phyloP scores from a whole-genome alignment of 1,140 invertebrate genomes.

The Bombus huntii region DNA sequence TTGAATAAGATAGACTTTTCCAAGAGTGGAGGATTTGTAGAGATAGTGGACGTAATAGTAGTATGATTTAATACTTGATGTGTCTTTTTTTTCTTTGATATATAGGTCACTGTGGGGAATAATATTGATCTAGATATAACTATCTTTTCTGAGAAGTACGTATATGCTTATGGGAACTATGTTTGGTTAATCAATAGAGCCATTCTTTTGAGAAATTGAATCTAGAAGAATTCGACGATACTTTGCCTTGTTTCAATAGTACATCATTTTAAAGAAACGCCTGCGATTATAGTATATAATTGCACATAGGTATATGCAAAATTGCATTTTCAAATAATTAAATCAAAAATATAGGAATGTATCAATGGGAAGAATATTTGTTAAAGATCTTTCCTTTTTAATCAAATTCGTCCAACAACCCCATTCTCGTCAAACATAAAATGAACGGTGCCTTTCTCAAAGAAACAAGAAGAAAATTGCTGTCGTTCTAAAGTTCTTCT shows the following conservation, averaged over 20 bases:
- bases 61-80: background rate
- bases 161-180: background rate
- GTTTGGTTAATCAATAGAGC: slow-evolving; percentile 1
- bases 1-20: background rate
- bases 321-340: background rate
- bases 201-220: no score
- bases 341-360: background rate
- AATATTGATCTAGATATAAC: slow-evolving; percentile 18
- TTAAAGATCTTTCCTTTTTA: background rate
- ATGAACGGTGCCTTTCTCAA: no score
- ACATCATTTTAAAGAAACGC: background rate
- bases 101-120: slow-evolving; percentile 1
- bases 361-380: background rate
- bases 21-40: background rate
- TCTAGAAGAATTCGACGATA: background rate
- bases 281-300: background rate
- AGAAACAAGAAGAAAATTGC: no score
- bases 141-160: background rate
- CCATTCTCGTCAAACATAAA: no score
- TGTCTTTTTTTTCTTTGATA: background rate
- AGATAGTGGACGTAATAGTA: background rate
- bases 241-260: background rate
- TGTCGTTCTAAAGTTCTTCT: background rate
- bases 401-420: no score
- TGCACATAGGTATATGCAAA: background rate